A percentile compares a stretch with the other conserved stretches of the same genome.
phyloP scores from a whole-genome alignment of 2,888 invertebrate species.

The Chalcosyrphus nemorum region DNA sequence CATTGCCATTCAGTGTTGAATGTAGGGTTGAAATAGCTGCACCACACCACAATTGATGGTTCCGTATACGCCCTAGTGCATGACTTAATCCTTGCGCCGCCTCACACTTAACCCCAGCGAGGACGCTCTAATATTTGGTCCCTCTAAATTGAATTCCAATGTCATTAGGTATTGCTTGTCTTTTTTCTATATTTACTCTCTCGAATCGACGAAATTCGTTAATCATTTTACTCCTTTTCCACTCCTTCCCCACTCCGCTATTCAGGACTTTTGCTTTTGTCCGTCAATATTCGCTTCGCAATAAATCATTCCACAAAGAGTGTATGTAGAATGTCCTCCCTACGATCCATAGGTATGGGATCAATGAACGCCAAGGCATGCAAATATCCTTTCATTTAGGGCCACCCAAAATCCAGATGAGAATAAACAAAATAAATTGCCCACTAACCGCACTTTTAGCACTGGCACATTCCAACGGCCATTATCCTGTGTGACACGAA shows the following conservation, averaged over 20 bases:
- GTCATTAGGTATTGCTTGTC: neutral
- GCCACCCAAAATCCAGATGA: neutral
- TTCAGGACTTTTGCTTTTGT: neutral
- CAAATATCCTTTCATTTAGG: neutral
- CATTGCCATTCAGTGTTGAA: conserved; percentile 9
- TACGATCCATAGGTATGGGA: neutral
- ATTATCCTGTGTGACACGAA: conserved; percentile 35
- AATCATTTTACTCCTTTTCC: conserved; percentile 32
- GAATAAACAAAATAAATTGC: conserved; percentile 18
- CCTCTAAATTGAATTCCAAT: conserved; percentile 38
- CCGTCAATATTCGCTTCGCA: conserved; percentile 8
- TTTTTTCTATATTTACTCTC: conserved; percentile 5
- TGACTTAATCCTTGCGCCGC: conserved; percentile 35
- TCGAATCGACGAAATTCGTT: conserved; percentile 31
- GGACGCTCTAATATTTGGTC: conserved; percentile 16
- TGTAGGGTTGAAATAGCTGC: neutral
- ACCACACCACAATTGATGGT: conserved; percentile 29
- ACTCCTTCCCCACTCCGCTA: no score
- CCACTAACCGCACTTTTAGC: conserved; percentile 14
- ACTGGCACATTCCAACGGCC: conserved; percentile 13
- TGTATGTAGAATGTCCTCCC: neutral
- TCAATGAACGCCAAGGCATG: neutral
- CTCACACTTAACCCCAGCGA: conserved; percentile 6
- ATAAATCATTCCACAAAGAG: conserved; percentile 43
- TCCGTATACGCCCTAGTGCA: conserved; percentile 21